Evolutionary conservation across 2,797 vertebrate genomes (phyloP).

Genomic region (Peromyscus attwateri): DNA sequence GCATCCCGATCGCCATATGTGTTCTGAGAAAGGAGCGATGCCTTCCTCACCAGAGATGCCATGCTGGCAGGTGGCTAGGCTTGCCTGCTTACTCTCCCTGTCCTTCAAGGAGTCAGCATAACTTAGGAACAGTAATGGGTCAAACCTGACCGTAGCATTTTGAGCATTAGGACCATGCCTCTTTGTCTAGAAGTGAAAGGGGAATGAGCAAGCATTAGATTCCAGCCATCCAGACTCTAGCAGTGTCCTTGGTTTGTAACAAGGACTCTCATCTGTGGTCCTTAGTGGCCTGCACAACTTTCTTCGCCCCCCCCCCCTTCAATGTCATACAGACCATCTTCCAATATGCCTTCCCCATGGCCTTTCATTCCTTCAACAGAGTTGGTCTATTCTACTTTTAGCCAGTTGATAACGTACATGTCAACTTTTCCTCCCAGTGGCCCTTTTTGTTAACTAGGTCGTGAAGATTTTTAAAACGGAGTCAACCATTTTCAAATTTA

Average conservation of each 20-base stretch:
- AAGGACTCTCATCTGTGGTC: neutral
- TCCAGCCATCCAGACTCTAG: neutral
- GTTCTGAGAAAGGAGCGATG: neutral
- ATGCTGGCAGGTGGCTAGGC: neutral
- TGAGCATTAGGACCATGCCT: neutral
- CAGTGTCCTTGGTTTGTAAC: neutral
- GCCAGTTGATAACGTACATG: neutral
- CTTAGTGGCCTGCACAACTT: neutral
- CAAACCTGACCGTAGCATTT: neutral
- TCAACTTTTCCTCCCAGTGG: neutral
- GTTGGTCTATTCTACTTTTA: neutral
- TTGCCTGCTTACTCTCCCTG: neutral
- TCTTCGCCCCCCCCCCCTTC: neutral
- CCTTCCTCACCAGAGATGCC: neutral
- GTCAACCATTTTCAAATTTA: constrained; percentile 48
- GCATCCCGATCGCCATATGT: neutral
- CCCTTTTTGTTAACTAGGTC: constrained; percentile 19
- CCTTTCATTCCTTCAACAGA: neutral
- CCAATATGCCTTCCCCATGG: neutral
- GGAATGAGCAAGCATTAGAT: neutral
- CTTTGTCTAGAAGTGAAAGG: neutral
- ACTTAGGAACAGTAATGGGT: neutral
- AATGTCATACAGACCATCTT: neutral
- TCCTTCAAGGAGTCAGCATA: neutral
- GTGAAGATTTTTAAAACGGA: constrained; percentile 30